Percentiles rank a stretch among this genome's conserved stretches.
Conservation (phyloP, 2,888 invertebrate species). For the Eupithecia pulchellata region DNA sequence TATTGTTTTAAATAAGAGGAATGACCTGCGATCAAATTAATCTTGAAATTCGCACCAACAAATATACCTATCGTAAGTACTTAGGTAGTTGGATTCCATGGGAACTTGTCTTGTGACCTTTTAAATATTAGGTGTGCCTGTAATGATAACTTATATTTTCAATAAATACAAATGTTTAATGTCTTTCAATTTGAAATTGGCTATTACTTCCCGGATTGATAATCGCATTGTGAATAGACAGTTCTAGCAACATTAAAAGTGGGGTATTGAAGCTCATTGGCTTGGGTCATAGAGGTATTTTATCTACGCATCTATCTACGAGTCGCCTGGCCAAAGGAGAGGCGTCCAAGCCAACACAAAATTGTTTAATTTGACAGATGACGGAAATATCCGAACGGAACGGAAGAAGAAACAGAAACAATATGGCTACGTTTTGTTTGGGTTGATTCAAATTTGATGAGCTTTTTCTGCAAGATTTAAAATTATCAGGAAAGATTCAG, state of each 20-base stretch:
- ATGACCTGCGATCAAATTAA: not conserved
- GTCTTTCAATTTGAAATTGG: not conserved
- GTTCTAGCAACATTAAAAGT: too few species aligned
- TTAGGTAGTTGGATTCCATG: too few species aligned
- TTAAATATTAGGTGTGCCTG: too few species aligned
- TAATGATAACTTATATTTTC: too few species aligned
- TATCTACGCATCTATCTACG: too few species aligned
- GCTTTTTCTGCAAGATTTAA: not conserved
- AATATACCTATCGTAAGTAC: too few species aligned
- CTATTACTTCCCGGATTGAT: not conserved
- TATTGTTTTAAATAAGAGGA: too few species aligned
- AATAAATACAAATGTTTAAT: too few species aligned
- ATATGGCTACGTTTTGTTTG: conserved; percentile 47
- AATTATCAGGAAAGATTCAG: not conserved
- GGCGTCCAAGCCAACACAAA: not conserved
- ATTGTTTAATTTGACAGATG: not conserved
- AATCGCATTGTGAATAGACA: not conserved
- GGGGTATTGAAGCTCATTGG: too few species aligned
- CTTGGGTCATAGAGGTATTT: too few species aligned
- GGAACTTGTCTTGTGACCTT: not conserved
- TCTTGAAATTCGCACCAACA: too few species aligned
- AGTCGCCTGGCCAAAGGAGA: not conserved
- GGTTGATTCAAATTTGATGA: conserved; percentile 24
- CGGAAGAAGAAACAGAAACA: conserved; percentile 6
- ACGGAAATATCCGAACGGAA: not conserved